Conservation (phyloP, 2,797 vertebrate species). For the Chaetophractus vellerosus region DNA sequence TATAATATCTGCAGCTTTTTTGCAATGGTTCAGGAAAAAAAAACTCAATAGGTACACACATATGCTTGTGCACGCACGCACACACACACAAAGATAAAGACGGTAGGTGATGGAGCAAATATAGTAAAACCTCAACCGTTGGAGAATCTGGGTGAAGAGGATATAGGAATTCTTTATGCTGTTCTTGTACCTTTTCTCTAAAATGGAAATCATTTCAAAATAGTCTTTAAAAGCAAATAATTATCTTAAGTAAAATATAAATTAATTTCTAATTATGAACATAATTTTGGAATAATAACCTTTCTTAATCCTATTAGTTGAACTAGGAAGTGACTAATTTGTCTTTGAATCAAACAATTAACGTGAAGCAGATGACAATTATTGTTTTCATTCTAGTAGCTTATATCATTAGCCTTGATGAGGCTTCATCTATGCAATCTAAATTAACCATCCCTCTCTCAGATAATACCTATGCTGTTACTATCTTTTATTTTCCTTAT, state of each 20-base stretch:
- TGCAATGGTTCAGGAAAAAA: neutral
- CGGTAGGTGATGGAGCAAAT: neutral
- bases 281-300: neutral
- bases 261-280: neutral
- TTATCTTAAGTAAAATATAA: neutral
- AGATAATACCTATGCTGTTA: neutral
- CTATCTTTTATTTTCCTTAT: neutral
- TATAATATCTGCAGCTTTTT: neutral
- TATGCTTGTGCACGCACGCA: too few species aligned
- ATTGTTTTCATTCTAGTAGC: constrained; percentile 44
- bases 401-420: neutral
- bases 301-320: neutral
- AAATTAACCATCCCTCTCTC: neutral
- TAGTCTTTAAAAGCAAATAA: neutral
- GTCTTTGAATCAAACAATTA: neutral
- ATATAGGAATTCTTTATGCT: neutral
- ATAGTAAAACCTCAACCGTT: neutral
- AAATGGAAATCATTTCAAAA: neutral
- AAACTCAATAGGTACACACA: neutral
- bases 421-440: neutral
- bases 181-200: neutral
- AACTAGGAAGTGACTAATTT: neutral
- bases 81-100: neutral
- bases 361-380: neutral
- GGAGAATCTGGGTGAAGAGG: neutral